These are phyloP conservation scores for Sarcoramphus papa DNA, from an alignment of 2,797 vertebrate genomes.

Conservation along the genomic window DNA sequence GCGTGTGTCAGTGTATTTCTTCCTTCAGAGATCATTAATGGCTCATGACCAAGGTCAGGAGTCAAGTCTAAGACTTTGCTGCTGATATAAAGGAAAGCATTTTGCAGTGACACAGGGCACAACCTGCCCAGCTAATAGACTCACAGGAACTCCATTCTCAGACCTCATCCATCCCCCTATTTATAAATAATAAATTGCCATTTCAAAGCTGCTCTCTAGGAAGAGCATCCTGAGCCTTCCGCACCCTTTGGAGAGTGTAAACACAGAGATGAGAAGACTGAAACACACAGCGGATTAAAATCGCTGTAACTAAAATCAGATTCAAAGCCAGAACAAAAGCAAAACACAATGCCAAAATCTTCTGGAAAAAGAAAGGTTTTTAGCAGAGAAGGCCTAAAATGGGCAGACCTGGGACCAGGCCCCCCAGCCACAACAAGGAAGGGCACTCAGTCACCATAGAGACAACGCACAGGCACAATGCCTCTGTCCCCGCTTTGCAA, in stretches of 20 bases:
- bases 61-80: slow-evolving; percentile 10
- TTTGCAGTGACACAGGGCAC: slow-evolving; percentile 13
- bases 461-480: not conserved
- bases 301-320: not conserved
- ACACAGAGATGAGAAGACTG: not conserved
- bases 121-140: slow-evolving; percentile 41
- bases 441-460: slow-evolving; percentile 34
- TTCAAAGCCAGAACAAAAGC: not conserved
- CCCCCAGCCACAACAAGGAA: not conserved
- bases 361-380: not conserved
- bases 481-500: not conserved
- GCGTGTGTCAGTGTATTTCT: slow-evolving; percentile 19
- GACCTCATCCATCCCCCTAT: not conserved
- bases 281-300: not conserved
- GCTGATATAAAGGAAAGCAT: not conserved
- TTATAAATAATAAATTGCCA: slow-evolving; percentile 40
- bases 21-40: slow-evolving; percentile 45
- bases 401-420: not conserved
- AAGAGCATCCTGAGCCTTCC: not conserved
- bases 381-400: not conserved
- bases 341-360: not conserved
- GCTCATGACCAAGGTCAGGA: slow-evolving; percentile 39
- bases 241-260: not conserved
- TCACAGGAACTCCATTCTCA: not conserved
- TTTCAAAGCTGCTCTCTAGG: slow-evolving; percentile 9